Evolutionary conservation across 2,113 vertebrate species (phyloP), one percentile per base, ranked within the genome.

Genomic region (Empidonax traillii): DNA sequence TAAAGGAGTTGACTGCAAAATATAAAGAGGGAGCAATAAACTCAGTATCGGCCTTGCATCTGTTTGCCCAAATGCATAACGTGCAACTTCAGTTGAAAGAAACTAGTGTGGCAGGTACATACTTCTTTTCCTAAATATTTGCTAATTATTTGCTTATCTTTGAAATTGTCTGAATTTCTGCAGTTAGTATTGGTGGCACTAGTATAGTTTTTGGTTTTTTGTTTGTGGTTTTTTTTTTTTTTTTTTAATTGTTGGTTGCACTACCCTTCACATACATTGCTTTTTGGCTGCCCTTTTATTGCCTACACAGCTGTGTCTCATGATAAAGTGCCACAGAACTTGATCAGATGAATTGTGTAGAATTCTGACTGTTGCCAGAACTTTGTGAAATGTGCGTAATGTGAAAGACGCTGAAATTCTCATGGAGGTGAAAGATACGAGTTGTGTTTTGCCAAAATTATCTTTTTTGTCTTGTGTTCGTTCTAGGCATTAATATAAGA

Each of bases 31-130:
- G 98, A 22, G 82, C 96, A 25, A 96, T 97, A 10, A 97, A 99
- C 21, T 95, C 99, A 3, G 97, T 99, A 7, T 98, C 98, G 46
- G 97, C 99, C n/a, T 97, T 99, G 46, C 96, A 99, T 94, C 97
- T 98, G 82, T 98, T 99, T 49, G 98, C 98, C 16, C 98, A 98
- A 46, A 96, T 96, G 82, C 83, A 97, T 18, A 90, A 96, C 24
- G 96, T 98, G 72, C 97, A 98, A 9, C 94, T 99, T 92, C 98
- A 99, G 67, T 72, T 99, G 17, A 99, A 99, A 90, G 99, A 99
- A 97, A 99, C 99, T 0, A 95, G 98, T 22, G 97, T 98, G 39
- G 93, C 98, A 97, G 99, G 99, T 98, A 98, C 95, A 52, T 35
- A 18, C 4, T 39, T 76, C 4, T 69, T 30, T 66, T 56, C 4